Base-by-base conservation (phyloP, 1,140 invertebrate species). In the Aphaenogaster ashmeadi region DNA sequence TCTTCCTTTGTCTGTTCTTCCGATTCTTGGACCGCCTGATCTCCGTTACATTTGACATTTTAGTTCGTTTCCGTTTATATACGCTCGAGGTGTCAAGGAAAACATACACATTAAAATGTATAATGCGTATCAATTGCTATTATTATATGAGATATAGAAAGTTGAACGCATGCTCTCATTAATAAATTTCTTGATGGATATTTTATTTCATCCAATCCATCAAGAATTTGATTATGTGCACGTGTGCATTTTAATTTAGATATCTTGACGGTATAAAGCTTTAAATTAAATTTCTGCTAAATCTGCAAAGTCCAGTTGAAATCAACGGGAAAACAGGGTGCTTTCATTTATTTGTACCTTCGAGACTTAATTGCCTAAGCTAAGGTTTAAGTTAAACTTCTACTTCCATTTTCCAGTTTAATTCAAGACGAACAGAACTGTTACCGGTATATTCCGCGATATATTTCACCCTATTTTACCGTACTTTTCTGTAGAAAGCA, bases 401-500 rank as follows among this genome's bases (percentile, higher is more conserved):
- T 58, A 47, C 7, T 47, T 44, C 36, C 33, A 47, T 60, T 69
- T 38, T 27, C 69, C 18, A 18, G 41, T 47, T 84, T 74, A 74
- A 84, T 50, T 75, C 13, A 44, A 75, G 13, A 60, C 13, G 69
- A 50, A 50, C 33, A 47, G 13, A 84, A 84, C 33, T 74, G 44
- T 62, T 60, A 44, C 54, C 54, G 33, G 27, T 74, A 62, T 84
- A 60, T 74, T 74, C 44, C 58, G 69, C 78, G 64, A 52, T 58
- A 47, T 52, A 47, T 84, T 74, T 84, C 54, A 36, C 41, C 33
- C 41, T 74, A 33, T 62, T 74, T 60, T 9, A n/a, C 3, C 27
- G 69, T 60, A 58, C 41, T 83, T 72, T 83, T 72, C 52, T 44
- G 52, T 36, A 50, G 67, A 74, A 84, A 74, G 54, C 69, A 38